phyloP scores from a whole-genome alignment of 2,113 vertebrate genomes.

The Carassius auratus region DNA sequence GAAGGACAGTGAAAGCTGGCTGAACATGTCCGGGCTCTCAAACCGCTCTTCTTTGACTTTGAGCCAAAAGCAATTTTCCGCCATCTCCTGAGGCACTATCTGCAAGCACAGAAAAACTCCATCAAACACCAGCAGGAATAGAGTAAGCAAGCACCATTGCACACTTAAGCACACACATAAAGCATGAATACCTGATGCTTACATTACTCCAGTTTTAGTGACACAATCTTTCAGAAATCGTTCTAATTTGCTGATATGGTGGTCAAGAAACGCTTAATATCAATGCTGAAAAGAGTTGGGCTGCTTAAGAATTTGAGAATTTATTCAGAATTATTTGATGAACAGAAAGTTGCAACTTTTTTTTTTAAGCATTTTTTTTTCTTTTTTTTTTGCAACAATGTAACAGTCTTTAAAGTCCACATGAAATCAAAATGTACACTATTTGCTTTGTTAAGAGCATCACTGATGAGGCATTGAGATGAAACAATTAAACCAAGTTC shows the following conservation, averaged over 20 bases:
- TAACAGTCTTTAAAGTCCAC: too few relatives aligned
- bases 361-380: too few relatives aligned
- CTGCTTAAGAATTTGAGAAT: not conserved
- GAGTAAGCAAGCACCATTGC: not conserved
- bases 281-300: not conserved
- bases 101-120: constrained; percentile 81
- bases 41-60: constrained; percentile 95
- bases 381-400: too few relatives aligned
- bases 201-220: not conserved
- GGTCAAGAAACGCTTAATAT: not conserved
- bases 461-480: too few relatives aligned
- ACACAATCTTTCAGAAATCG: not conserved
- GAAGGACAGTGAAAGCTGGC: constrained; percentile 87
- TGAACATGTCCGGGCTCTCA: constrained; percentile 90
- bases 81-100: constrained; percentile 94
- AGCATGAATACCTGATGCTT: not conserved
- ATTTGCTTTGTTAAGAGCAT: too few relatives aligned
- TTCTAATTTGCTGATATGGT: not conserved
- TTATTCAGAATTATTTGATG: too few relatives aligned
- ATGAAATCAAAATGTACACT: too few relatives aligned
- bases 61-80: constrained; percentile 96
- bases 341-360: too few relatives aligned
- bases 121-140: constrained; percentile 61
- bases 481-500: too few relatives aligned
- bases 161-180: not conserved